These are phyloP conservation scores for Babylonia areolata DNA, from an alignment of 1,140 invertebrate genomes.

Conservation along the genomic window DNA sequence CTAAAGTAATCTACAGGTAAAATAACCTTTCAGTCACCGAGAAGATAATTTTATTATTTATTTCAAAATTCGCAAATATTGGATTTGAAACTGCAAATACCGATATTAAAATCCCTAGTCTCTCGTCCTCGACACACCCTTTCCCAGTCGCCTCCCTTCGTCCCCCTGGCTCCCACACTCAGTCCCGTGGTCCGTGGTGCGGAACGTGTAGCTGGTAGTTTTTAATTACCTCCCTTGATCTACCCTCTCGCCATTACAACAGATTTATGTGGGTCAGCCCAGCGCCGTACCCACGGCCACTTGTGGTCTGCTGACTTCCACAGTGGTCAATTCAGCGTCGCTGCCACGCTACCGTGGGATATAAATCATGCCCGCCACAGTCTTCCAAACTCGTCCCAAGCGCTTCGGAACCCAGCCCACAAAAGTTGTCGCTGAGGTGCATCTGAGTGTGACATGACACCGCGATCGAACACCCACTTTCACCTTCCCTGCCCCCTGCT, in stretches of 20 bases:
- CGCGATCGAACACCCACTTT: not conserved
- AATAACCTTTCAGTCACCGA: too few species aligned
- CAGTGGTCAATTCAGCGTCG: not conserved
- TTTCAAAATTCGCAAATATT: too few species aligned
- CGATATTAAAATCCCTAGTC: not conserved
- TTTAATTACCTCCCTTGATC: not conserved
- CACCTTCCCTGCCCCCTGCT: not conserved
- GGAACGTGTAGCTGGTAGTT: not conserved
- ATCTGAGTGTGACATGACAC: not conserved
- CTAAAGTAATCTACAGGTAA: too few species aligned
- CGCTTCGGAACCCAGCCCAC: not conserved
- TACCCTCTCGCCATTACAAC: not conserved
- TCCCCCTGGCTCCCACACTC: not conserved
- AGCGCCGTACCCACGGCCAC: not conserved
- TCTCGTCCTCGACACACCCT: not conserved
- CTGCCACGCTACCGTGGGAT: not conserved
- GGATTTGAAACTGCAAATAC: too few species aligned
- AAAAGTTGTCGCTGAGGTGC: not conserved
- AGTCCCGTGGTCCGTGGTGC: not conserved
- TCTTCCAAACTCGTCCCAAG: not conserved
- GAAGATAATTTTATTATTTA: too few species aligned
- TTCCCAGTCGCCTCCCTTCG: not conserved
- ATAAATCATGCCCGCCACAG: not conserved
- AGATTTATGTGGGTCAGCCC: not conserved
- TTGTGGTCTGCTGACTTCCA: not conserved